A percentile compares a stretch with the other conserved stretches of the same genome.
Conservation (phyloP, 2,113 vertebrate species). For the Amphiprion ocellaris region DNA sequence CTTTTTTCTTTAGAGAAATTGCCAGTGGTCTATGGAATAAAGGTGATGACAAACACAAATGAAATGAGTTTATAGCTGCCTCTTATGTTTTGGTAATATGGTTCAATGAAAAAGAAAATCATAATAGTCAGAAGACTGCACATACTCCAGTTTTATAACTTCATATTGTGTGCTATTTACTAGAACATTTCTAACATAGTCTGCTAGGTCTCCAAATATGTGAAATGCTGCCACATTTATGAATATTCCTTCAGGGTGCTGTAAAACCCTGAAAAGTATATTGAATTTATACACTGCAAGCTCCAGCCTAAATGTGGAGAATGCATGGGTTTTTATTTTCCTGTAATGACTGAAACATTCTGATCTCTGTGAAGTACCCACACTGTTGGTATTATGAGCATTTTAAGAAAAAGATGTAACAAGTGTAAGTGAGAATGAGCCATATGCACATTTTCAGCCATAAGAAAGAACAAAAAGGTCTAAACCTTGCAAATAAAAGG, state of each 20-base stretch:
- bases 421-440: background rate
- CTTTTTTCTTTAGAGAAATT: background rate
- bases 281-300: conserved; percentile 46
- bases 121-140: conserved; percentile 8
- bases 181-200: conserved; percentile 21
- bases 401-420: background rate
- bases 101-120: conserved; percentile 13
- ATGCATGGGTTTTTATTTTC: conserved; percentile 41
- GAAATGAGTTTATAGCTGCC: background rate
- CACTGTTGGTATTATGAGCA: background rate
- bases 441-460: background rate
- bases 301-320: conserved; percentile 17
- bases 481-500: too few relatives aligned
- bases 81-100: background rate
- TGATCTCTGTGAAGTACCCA: conserved; percentile 22
- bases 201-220: conserved; percentile 22
- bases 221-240: conserved; percentile 48
- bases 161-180: conserved; percentile 1
- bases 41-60: background rate
- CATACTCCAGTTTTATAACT: conserved; percentile 16
- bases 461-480: background rate
- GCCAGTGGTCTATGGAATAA: background rate
- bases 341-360: conserved; percentile 38
- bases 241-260: conserved; percentile 40
- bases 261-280: conserved; percentile 43